phyloP scores from a whole-genome alignment of 2,113 vertebrate species.

The Heterocephalus glaber region DNA sequence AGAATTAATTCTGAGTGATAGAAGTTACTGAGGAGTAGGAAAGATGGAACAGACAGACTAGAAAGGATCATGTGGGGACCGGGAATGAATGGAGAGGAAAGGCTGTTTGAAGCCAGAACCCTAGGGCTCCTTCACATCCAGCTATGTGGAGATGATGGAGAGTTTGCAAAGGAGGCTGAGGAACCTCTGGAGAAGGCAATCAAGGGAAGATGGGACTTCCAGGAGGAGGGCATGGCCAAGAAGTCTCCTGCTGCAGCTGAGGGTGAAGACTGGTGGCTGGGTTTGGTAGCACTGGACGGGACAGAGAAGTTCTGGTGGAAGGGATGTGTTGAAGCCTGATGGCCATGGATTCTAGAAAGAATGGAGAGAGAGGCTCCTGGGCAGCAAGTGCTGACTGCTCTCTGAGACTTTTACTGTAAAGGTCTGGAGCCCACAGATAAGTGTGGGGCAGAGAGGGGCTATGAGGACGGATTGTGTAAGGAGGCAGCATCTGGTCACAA shows the following conservation, averaged over 20 bases:
- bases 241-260: background rate
- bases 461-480: background rate
- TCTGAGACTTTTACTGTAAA: background rate
- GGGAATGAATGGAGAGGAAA: background rate
- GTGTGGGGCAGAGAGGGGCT: background rate
- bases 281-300: background rate
- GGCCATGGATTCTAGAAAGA: background rate
- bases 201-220: background rate
- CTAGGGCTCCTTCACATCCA: background rate
- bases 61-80: background rate
- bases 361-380: fast-evolving
- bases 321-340: fast-evolving
- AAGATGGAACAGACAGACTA: background rate
- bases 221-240: fast-evolving
- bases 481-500: fast-evolving
- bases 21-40: background rate
- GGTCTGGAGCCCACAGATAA: fast-evolving
- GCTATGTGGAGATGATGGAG: background rate
- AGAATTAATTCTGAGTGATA: background rate
- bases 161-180: background rate
- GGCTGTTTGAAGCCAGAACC: background rate
- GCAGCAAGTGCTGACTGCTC: fast-evolving
- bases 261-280: background rate
- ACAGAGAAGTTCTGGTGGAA: background rate
- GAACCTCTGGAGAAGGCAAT: background rate